These are phyloP conservation scores for Lithophane socia DNA, from an alignment of 2,888 invertebrate genomes.

Conservation along the genomic window DNA sequence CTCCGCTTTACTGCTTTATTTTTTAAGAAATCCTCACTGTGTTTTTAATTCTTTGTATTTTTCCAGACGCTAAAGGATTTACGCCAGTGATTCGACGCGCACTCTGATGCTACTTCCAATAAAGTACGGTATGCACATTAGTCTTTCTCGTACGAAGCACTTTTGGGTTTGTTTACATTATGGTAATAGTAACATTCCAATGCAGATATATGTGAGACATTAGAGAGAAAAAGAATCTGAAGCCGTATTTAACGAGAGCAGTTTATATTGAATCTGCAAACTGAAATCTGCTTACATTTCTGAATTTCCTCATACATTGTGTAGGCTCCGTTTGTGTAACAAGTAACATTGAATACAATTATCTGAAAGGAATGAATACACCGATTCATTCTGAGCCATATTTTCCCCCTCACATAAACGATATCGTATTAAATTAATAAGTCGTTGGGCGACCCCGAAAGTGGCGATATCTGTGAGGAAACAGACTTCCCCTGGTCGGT, in stretches of 20 bases:
- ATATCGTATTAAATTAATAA: constrained; percentile 80
- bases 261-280: constrained; percentile 36
- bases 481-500: constrained; percentile 68
- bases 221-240: constrained; percentile 49
- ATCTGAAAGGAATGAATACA: constrained; percentile 69
- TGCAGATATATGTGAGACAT: constrained; percentile 56
- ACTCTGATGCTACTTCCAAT: constrained; percentile 42
- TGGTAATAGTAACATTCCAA: constrained; percentile 50
- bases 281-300: constrained; percentile 42
- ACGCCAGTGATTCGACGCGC: constrained; percentile 30
- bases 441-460: constrained; percentile 73
- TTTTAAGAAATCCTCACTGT: constrained; percentile 46
- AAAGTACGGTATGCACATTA: constrained; percentile 58
- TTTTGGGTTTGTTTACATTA: constrained; percentile 58
- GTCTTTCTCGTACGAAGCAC: constrained; percentile 54
- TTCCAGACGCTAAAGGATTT: constrained; percentile 50
- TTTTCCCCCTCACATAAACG: constrained; percentile 71
- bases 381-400: constrained; percentile 67
- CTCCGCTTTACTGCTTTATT: constrained; percentile 60
- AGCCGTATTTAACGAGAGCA: constrained; percentile 44
- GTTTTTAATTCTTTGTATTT: constrained; percentile 55
- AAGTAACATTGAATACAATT: constrained; percentile 70
- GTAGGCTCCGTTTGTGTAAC: constrained; percentile 58
- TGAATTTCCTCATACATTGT: constrained; percentile 32
- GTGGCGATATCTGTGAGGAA: constrained; percentile 74